Evolutionary conservation across 2,113 vertebrate genomes (phyloP).

Genomic region (Holacanthus passer): DNA sequence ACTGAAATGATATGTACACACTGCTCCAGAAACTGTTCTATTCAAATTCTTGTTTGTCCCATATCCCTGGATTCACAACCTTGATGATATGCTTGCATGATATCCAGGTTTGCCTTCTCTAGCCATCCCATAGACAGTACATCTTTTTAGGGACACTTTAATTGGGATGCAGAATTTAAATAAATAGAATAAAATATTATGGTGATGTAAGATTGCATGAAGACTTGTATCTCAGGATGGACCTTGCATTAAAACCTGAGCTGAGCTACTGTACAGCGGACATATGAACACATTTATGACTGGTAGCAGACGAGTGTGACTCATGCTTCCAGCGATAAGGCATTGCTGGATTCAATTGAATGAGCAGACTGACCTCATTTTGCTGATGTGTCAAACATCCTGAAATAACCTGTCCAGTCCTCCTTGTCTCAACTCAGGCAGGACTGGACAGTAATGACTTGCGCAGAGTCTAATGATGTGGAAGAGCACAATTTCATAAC

Average conservation of each 20-base stretch:
- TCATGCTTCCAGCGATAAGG: conserved; percentile 44
- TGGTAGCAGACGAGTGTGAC: conserved; percentile 23
- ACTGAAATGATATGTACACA: not conserved
- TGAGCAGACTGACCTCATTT: conserved; percentile 56
- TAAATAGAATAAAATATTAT: not conserved
- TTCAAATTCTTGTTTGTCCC: not conserved
- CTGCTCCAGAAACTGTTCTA: not conserved
- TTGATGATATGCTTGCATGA: not conserved
- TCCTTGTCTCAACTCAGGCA: conserved; percentile 43
- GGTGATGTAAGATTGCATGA: not conserved
- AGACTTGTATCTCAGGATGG: not conserved
- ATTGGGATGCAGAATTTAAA: not conserved
- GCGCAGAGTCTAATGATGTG: conserved; percentile 68
- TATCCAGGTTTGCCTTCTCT: not conserved
- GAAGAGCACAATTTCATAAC: conserved; percentile 71
- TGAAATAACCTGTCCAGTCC: conserved; percentile 64
- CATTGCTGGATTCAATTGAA: conserved; percentile 51
- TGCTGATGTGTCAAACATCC: conserved; percentile 68
- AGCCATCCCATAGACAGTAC: not conserved
- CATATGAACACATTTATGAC: conserved; percentile 19
- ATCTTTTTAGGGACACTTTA: not conserved
- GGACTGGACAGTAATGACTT: conserved; percentile 64
- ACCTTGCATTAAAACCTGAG: not conserved
- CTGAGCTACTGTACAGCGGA: not conserved
- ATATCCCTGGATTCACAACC: not conserved